A percentile compares a stretch with the other conserved stretches of the same genome.
These are phyloP conservation scores for Pyxicephalus adspersus DNA, from an alignment of 2,113 vertebrate genomes.

Conservation along the genomic window DNA sequence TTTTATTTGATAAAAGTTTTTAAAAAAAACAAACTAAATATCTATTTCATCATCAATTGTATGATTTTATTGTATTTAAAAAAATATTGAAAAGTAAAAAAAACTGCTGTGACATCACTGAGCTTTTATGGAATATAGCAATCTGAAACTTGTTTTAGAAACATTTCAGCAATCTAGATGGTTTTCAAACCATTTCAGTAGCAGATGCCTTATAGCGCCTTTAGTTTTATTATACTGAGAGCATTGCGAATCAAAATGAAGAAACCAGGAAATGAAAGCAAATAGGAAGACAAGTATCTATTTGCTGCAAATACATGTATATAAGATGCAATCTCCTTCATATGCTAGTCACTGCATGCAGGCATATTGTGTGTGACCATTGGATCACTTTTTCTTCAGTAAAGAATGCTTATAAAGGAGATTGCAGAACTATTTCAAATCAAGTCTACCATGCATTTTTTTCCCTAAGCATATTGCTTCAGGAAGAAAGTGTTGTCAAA, in stretches of 20 bases:
- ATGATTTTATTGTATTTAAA: too few species aligned
- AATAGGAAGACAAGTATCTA: background rate
- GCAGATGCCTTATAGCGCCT: background rate
- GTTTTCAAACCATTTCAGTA: background rate
- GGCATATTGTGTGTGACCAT: slow-evolving; percentile 19
- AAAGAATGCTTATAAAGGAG: slow-evolving; percentile 12
- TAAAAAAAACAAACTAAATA: too few species aligned
- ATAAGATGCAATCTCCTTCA: background rate
- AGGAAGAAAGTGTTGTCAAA: slow-evolving; percentile 17
- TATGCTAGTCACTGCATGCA: slow-evolving; percentile 12
- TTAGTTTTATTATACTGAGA: background rate
- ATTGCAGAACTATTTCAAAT: slow-evolving; percentile 38
- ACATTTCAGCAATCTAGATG: background rate
- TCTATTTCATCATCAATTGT: too few species aligned
- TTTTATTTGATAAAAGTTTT: too few species aligned
- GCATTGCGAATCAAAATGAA: slow-evolving; percentile 1
- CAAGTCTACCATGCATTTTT: background rate
- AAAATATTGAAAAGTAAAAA: too few species aligned
- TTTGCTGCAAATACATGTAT: slow-evolving; percentile 1
- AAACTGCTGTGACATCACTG: background rate
- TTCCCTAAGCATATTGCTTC: slow-evolving; percentile 14
- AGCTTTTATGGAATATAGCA: background rate
- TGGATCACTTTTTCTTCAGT: slow-evolving; percentile 8
- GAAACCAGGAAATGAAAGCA: slow-evolving; percentile 11
- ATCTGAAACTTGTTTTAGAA: background rate